phyloP scores from a whole-genome alignment of 2,888 invertebrate genomes.

The Trypoxylon attenuatum region DNA sequence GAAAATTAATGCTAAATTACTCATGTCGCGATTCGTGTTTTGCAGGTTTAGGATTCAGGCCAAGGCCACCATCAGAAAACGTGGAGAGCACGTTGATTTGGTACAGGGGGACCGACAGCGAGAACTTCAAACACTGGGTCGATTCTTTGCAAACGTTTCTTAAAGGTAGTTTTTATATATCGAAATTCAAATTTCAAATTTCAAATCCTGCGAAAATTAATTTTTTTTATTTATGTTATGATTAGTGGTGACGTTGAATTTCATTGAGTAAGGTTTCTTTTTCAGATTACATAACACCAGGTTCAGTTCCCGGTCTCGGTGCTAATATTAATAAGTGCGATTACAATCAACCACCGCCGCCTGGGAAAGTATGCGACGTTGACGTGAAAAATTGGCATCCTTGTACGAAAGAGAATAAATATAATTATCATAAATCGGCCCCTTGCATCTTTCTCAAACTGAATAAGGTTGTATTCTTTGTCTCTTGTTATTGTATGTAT shows the following conservation, averaged over 20 bases:
- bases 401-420: conserved; percentile 89
- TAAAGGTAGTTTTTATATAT: conserved; percentile 79
- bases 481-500: neutral
- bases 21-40: neutral
- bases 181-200: no score
- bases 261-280: no score
- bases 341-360: conserved; percentile 82
- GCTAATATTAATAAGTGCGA: conserved; percentile 86
- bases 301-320: conserved; percentile 82
- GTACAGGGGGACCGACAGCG: conserved; percentile 89
- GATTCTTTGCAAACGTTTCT: conserved; percentile 85
- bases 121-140: conserved; percentile 87
- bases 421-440: conserved; percentile 92
- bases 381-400: conserved; percentile 87
- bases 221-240: no score
- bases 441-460: conserved; percentile 97
- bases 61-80: conserved; percentile 89
- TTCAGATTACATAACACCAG: conserved; percentile 85
- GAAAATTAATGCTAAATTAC: neutral
- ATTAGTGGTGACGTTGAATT: no score
- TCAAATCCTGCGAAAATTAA: no score
- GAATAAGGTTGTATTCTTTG: no score
- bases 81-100: conserved; percentile 96
- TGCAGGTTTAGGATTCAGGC: conserved; percentile 92
- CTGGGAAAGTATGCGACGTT: conserved; percentile 90